Base-by-base conservation (phyloP, 2,113 vertebrate species). In the Pitta sordida region DNA sequence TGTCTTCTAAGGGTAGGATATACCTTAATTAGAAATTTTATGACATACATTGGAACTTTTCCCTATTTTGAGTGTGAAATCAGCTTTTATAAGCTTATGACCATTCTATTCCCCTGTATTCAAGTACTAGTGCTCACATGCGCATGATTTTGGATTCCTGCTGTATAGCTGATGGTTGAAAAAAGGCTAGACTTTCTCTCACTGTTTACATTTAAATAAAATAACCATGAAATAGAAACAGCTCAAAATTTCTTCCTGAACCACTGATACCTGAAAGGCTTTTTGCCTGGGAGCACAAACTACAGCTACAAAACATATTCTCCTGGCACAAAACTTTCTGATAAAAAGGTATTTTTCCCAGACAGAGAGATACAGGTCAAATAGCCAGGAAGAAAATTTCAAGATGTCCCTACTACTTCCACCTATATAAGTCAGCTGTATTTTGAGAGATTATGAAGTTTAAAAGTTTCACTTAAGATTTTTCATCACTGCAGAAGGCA, bases 21-120 rank as follows among this genome's bases (percentile, higher is more conserved):
- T 9, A 18, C 4, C 22, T 30, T 16, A 34, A 58, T 29, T 11
- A 65, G 49, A 86, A 62, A 7, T 53, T 55, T 12, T 36, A 27
- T 5, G 21, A 39, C 2, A 2, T 21, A 9, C 9, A 8, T 3
- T 6, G 5, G 8, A 52, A 29, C 7, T 46, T 44, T n/a, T 20
- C 29, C 52, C 30, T 34, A 0, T 44, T 56, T 43, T 39, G 6
- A 22, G 34, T 9, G 24, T 46, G 32, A n/a, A n/a, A 39, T 10
- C 37, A 67, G n/a, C 13, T 46, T 64, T 52, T n/a, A 6, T n/a
- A n/a, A 62, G 16, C 37, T 6, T 2, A 19, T 46, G 48, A 5
- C 55, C 60, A 24, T 5, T 41, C 13, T 30, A 41, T 11, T 17
- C 16, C 12, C 48, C 26, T n/a, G 19, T 36, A 13, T 27, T 52